A percentile compares a stretch with the other conserved stretches of the same genome.
These are phyloP conservation scores for Engraulis encrasicolus DNA, from an alignment of 2,113 vertebrate species.

Conservation along the genomic window DNA sequence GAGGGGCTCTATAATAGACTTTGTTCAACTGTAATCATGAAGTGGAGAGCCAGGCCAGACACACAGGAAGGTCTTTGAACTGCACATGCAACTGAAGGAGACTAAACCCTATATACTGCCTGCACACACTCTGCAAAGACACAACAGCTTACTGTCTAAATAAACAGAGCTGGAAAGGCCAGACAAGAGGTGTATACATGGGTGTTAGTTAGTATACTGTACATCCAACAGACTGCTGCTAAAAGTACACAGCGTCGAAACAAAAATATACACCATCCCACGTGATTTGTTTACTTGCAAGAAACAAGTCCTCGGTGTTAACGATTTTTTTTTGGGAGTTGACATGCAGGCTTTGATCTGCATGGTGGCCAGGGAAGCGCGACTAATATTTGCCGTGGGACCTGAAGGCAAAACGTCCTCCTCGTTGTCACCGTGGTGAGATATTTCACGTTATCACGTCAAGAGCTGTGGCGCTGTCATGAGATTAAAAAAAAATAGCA, in stretches of 20 bases:
- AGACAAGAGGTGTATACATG: too few relatives aligned
- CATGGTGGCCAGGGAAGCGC: background rate
- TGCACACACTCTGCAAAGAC: slow-evolving; percentile 6
- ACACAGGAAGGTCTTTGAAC: background rate
- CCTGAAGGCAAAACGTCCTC: slow-evolving; percentile 7
- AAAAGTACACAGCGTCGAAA: background rate
- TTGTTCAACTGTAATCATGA: background rate
- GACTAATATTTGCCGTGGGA: background rate
- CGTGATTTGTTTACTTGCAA: background rate
- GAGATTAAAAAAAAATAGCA: slow-evolving; percentile 17
- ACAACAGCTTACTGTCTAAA: background rate
- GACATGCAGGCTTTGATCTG: background rate
- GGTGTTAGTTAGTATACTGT: background rate
- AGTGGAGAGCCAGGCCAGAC: background rate
- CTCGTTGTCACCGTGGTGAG: slow-evolving; percentile 31
- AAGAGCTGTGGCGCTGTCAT: background rate
- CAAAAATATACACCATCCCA: background rate
- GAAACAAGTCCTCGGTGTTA: background rate
- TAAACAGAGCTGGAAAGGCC: background rate
- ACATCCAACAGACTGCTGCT: background rate
- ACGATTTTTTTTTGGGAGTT: background rate
- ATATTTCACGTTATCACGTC: slow-evolving; percentile 37
- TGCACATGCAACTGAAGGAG: background rate
- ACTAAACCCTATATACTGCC: background rate
- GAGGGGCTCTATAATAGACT: background rate